phyloP scores from a whole-genome alignment of 2,113 vertebrate genomes.

The Herpetotheres cachinnans region DNA sequence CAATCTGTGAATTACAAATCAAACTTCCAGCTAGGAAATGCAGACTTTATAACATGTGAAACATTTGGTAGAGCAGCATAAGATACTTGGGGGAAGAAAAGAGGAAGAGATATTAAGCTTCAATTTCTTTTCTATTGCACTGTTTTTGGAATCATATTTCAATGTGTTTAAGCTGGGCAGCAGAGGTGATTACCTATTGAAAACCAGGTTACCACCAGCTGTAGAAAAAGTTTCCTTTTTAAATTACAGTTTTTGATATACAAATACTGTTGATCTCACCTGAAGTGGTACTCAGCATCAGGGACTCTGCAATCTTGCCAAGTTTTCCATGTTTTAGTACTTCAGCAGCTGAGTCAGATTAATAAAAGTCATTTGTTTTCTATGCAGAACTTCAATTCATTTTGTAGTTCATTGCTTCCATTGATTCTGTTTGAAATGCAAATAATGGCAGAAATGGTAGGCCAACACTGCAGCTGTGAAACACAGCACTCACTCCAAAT shows the following conservation, averaged over 20 bases:
- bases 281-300: not conserved
- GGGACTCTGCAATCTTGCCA: not conserved
- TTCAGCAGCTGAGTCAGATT: not conserved
- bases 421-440: conserved; percentile 63
- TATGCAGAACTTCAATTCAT: conserved; percentile 25
- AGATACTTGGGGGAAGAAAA: not conserved
- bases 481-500: not conserved
- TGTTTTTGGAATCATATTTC: not conserved
- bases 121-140: not conserved
- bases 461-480: conserved; percentile 45
- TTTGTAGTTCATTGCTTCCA: conserved; percentile 46
- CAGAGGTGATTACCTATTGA: not conserved
- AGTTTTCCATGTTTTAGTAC: not conserved
- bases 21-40: not conserved
- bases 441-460: conserved; percentile 16
- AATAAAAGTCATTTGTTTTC: conserved; percentile 37
- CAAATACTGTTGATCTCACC: not conserved
- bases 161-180: not conserved
- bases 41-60: not conserved
- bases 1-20: not conserved
- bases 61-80: not conserved
- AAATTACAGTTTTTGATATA: not conserved
- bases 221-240: not conserved
- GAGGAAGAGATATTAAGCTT: not conserved
- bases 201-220: not conserved